A percentile compares a stretch with the other conserved stretches of the same genome.
These are phyloP conservation scores for Botia kubotai DNA, from an alignment of 2,797 vertebrate species.

Conservation along the genomic window DNA sequence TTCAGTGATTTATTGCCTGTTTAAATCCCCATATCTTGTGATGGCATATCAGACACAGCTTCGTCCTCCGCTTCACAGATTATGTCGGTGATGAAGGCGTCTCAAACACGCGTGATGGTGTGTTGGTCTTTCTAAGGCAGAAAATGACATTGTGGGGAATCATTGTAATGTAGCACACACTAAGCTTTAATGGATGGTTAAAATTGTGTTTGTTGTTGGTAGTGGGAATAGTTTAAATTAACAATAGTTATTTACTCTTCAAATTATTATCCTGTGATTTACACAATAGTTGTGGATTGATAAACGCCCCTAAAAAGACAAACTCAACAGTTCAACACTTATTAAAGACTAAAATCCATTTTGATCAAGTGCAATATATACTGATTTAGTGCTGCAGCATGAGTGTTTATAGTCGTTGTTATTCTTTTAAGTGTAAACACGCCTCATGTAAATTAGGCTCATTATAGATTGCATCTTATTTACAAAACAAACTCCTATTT, in stretches of 20 bases:
- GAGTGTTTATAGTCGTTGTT: not conserved
- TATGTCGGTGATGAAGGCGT: slow-evolving; percentile 40
- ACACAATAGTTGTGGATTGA: too few relatives aligned
- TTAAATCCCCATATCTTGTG: slow-evolving; percentile 60
- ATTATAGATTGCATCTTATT: not conserved
- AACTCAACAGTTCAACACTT: too few relatives aligned
- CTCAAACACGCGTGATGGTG: slow-evolving; percentile 44
- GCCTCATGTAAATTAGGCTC: not conserved
- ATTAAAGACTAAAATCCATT: too few relatives aligned
- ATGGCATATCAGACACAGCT: slow-evolving; percentile 56
- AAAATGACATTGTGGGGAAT: slow-evolving; percentile 43
- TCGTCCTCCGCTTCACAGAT: slow-evolving; percentile 58
- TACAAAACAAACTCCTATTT: not conserved
- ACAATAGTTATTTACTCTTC: too few relatives aligned
- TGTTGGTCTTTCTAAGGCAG: slow-evolving; percentile 9
- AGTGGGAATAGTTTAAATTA: too few relatives aligned
- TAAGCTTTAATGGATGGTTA: not conserved
- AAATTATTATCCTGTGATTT: too few relatives aligned
- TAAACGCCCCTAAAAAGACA: too few relatives aligned
- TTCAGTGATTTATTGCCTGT: slow-evolving; percentile 63
- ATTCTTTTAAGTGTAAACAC: not conserved
- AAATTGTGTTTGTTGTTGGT: too few relatives aligned
- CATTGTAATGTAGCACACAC: not conserved
- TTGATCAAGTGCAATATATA: not conserved
- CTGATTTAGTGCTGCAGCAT: not conserved